Evolutionary conservation across 2,888 invertebrate genomes (phyloP).

Genomic region (Athalia rosae): DNA sequence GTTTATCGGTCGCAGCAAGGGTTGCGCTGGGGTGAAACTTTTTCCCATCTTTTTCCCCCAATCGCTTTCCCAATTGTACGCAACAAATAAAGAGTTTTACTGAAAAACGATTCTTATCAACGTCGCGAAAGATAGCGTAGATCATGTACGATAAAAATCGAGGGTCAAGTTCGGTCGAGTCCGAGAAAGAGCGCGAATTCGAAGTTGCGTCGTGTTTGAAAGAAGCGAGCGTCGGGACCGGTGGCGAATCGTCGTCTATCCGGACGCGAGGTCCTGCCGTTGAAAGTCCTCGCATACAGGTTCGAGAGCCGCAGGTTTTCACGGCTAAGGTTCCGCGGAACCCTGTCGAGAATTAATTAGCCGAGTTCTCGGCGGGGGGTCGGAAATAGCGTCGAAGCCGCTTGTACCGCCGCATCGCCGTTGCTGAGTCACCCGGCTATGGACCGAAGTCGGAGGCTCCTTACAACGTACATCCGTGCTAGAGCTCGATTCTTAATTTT

Average conservation of each 20-base stretch:
- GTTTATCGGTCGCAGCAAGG: too few relatives aligned
- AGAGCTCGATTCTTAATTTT: slow-evolving; percentile 3
- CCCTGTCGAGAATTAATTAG: slow-evolving; percentile 69
- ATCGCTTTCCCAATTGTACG: too few relatives aligned
- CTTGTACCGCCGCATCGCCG: slow-evolving; percentile 48
- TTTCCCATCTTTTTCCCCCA: too few relatives aligned
- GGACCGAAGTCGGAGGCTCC: slow-evolving; percentile 20
- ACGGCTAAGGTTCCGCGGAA: slow-evolving; percentile 52
- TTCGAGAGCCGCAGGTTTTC: not conserved
- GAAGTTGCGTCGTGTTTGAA: too few relatives aligned
- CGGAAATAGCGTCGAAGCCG: slow-evolving; percentile 49
- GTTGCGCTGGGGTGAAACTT: too few relatives aligned
- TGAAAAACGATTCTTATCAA: too few relatives aligned
- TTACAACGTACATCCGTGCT: slow-evolving; percentile 16
- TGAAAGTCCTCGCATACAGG: slow-evolving; percentile 20
- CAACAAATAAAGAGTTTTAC: too few relatives aligned
- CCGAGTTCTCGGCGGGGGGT: slow-evolving; percentile 61
- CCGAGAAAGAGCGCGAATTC: too few relatives aligned
- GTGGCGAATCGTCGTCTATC: slow-evolving; percentile 17
- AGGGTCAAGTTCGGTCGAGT: too few relatives aligned
- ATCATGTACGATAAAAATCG: too few relatives aligned
- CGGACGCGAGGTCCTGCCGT: slow-evolving; percentile 17
- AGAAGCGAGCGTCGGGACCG: not conserved
- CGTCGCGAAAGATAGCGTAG: too few relatives aligned
- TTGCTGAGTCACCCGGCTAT: slow-evolving; percentile 58